Conservation (phyloP, 2,797 vertebrate genomes). For the Sebastes oblongus region DNA sequence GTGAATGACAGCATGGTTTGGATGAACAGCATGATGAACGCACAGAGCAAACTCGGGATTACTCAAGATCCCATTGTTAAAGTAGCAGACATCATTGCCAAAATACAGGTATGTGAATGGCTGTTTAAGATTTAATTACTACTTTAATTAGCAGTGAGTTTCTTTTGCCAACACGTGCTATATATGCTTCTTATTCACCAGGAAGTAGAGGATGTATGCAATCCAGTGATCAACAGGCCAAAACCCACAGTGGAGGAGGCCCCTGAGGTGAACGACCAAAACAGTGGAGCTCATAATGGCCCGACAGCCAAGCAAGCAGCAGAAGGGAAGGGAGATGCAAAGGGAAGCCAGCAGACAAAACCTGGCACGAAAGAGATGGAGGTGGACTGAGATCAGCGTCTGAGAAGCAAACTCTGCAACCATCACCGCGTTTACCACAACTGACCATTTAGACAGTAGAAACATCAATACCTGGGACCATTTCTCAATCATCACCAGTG, state of each 20-base stretch:
- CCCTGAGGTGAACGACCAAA: slow-evolving; percentile 82
- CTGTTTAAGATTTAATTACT: neutral
- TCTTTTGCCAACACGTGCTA: neutral
- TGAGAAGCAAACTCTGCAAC: slow-evolving; percentile 28
- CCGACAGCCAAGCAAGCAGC: slow-evolving; percentile 76
- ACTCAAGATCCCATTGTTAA: slow-evolving; percentile 92
- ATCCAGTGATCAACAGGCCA: slow-evolving; percentile 86
- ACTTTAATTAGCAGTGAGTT: neutral
- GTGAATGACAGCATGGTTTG: slow-evolving; percentile 89
- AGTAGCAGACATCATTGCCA: slow-evolving; percentile 91
- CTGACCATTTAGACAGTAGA: slow-evolving; percentile 58
- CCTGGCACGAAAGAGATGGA: slow-evolving; percentile 90
- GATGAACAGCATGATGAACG: slow-evolving; percentile 93
- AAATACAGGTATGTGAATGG: slow-evolving; percentile 85
- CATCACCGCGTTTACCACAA: slow-evolving; percentile 33
- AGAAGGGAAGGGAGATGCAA: slow-evolving; percentile 82
- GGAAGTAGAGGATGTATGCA: slow-evolving; percentile 90
- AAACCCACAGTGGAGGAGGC: slow-evolving; percentile 87
- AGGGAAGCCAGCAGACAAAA: slow-evolving; percentile 85
- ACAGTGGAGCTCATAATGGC: slow-evolving; percentile 84
- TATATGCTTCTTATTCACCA: slow-evolving; percentile 45
- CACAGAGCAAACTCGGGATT: slow-evolving; percentile 88
- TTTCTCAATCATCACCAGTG: slow-evolving; percentile 61
- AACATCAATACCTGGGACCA: slow-evolving; percentile 57
- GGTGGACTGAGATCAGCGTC: slow-evolving; percentile 86